phyloP scores from a whole-genome alignment of 1,140 invertebrate species.

The Achatina immaculata region DNA sequence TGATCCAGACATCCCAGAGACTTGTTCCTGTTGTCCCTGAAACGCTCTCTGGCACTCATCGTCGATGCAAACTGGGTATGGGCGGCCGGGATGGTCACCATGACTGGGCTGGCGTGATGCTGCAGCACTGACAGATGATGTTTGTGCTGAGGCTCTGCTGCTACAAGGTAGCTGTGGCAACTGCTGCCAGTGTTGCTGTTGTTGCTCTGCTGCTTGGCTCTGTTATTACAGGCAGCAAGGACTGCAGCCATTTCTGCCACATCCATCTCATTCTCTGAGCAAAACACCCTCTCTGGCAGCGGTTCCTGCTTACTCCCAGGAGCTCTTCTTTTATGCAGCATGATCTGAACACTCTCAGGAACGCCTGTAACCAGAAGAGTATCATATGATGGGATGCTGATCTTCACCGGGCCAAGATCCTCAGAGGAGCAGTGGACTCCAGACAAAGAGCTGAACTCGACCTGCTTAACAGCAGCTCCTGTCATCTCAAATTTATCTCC shows the following conservation, averaged over 20 bases:
- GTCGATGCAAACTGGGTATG: conserved; percentile 2
- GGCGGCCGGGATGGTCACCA: conserved; percentile 37
- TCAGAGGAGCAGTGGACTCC: conserved; percentile 54
- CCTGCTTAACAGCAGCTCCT: conserved; percentile 53
- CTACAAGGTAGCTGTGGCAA: neutral
- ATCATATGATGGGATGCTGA: conserved; percentile 59
- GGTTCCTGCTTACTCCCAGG: conserved; percentile 37
- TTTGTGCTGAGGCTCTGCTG: conserved; percentile 24
- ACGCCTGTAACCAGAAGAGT: conserved; percentile 59
- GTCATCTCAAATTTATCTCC: conserved; percentile 30
- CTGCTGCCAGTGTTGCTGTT: neutral
- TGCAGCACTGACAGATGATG: conserved; percentile 23
- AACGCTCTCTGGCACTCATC: conserved; percentile 28
- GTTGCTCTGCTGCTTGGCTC: neutral
- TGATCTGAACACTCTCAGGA: conserved; percentile 50
- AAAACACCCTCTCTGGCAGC: conserved; percentile 51
- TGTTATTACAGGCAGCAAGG: neutral
- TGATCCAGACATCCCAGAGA: conserved; percentile 30
- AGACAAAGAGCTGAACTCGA: conserved; percentile 57
- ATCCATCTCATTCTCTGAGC: conserved; percentile 57
- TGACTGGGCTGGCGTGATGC: neutral
- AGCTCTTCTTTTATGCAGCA: conserved; percentile 51
- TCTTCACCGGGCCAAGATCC: conserved; percentile 55
- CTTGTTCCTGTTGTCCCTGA: conserved; percentile 29
- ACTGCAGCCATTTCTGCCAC: conserved; percentile 51